A percentile compares a stretch with the other conserved stretches of the same genome.
These are phyloP conservation scores for Onychomys leucogaster DNA, from an alignment of 2,797 vertebrate genomes.

Conservation along the genomic window DNA sequence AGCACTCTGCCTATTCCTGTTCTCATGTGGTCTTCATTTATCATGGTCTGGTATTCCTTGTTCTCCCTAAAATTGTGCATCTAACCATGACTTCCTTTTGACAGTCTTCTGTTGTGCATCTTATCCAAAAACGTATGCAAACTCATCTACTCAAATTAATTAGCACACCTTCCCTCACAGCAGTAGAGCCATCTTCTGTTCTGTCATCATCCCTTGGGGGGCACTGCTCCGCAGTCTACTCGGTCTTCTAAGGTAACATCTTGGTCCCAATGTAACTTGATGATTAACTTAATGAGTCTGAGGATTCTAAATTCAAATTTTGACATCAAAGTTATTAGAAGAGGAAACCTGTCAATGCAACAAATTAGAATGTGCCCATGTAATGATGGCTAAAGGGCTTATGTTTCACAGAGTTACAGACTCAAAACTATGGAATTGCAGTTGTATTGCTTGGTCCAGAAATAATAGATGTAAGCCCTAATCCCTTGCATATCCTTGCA, in stretches of 20 bases:
- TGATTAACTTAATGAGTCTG: not conserved
- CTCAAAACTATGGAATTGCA: not conserved
- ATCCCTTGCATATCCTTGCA: not conserved
- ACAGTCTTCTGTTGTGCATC: not conserved
- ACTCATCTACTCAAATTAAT: not conserved
- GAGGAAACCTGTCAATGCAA: not conserved
- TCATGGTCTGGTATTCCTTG: no score
- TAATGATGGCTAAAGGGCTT: not conserved
- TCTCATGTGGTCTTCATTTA: no score
- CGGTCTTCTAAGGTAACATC: not conserved
- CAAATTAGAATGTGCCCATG: not conserved
- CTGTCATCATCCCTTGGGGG: not conserved
- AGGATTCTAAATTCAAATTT: not conserved
- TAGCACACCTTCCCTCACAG: not conserved
- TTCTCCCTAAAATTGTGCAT: no score
- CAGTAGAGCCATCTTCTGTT: rapidly evolving
- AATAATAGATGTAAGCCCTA: not conserved
- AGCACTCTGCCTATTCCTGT: no score
- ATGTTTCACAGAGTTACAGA: not conserved
- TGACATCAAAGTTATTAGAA: not conserved
- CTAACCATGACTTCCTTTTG: no score
- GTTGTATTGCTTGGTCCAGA: not conserved
- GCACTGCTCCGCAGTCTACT: not conserved
- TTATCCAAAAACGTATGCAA: not conserved
- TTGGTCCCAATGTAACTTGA: not conserved